phyloP scores from a whole-genome alignment of 2,888 invertebrate species.

The Lumbricus terrestris region DNA sequence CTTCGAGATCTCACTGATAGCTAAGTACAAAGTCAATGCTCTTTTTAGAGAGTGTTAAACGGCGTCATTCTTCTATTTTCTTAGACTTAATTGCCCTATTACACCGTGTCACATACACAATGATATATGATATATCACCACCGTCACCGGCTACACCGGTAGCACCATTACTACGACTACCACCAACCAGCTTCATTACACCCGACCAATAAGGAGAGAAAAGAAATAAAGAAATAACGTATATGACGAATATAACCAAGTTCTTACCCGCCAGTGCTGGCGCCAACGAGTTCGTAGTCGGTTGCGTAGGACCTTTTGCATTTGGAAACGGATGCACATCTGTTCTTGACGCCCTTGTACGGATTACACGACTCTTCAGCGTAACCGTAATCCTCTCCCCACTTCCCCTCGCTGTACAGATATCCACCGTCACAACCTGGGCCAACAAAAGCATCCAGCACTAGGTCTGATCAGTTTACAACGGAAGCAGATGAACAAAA shows the following conservation, averaged over 20 bases:
- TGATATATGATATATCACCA: no score
- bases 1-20: no score
- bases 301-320: constrained; percentile 60
- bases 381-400: constrained; percentile 60
- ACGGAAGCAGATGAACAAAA: no score
- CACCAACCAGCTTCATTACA: no score
- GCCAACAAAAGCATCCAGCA: not conserved
- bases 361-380: constrained; percentile 61
- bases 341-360: constrained; percentile 57
- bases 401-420: constrained; percentile 56
- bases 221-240: not conserved
- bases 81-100: no score
- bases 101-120: no score
- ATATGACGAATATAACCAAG: not conserved
- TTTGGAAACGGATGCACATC: constrained; percentile 47
- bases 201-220: no score
- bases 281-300: constrained; percentile 62
- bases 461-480: not conserved
- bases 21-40: no score
- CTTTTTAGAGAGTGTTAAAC: no score
- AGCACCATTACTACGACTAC: no score
- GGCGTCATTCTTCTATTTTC: no score
- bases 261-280: constrained; percentile 60
- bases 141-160: no score
- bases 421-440: constrained; percentile 55